A percentile compares a stretch with the other conserved stretches of the same genome.
These are phyloP conservation scores for Papilio gigon DNA, from an alignment of 2,888 invertebrate genomes.

Conservation along the genomic window DNA sequence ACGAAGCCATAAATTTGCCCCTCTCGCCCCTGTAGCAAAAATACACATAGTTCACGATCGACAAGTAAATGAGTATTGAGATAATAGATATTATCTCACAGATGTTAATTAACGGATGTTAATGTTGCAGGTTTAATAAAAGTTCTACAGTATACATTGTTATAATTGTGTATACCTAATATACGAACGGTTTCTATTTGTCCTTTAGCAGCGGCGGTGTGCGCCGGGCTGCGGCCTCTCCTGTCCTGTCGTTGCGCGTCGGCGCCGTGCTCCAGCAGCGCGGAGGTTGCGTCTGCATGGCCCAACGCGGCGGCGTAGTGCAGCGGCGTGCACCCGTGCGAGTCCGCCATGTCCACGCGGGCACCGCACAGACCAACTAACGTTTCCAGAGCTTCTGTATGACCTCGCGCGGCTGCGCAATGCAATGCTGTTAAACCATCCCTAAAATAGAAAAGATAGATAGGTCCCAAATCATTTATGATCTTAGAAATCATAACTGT, in stretches of 20 bases:
- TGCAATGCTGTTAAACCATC: constrained; percentile 98
- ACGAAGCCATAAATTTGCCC: constrained; percentile 94
- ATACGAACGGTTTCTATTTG: constrained; percentile 94
- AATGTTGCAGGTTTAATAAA: not conserved
- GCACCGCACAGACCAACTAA: constrained; percentile 94
- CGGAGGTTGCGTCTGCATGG: constrained; percentile 95
- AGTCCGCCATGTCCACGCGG: constrained; percentile 93
- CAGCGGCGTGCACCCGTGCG: constrained; percentile 96
- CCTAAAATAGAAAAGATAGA: constrained; percentile 69
- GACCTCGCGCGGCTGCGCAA: constrained; percentile 98
- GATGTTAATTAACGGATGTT: not conserved
- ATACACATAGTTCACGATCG: not conserved
- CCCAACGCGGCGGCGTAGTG: constrained; percentile 98
- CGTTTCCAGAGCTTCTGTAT: constrained; percentile 94
- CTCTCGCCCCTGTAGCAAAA: constrained; percentile 70
- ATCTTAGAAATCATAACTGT: not conserved
- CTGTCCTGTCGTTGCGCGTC: constrained; percentile 96
- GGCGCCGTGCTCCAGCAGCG: constrained; percentile 94
- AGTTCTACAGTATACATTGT: not conserved
- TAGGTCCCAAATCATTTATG: not conserved
- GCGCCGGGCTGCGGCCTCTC: constrained; percentile 95
- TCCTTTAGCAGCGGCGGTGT: constrained; percentile 98
- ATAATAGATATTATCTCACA: too few species aligned
- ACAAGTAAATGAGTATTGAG: too few species aligned
- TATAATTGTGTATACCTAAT: constrained; percentile 68